Evolutionary conservation across 1,140 invertebrate species (phyloP), one percentile per base, ranked within the genome.

Genomic region (Dryas iulia): DNA sequence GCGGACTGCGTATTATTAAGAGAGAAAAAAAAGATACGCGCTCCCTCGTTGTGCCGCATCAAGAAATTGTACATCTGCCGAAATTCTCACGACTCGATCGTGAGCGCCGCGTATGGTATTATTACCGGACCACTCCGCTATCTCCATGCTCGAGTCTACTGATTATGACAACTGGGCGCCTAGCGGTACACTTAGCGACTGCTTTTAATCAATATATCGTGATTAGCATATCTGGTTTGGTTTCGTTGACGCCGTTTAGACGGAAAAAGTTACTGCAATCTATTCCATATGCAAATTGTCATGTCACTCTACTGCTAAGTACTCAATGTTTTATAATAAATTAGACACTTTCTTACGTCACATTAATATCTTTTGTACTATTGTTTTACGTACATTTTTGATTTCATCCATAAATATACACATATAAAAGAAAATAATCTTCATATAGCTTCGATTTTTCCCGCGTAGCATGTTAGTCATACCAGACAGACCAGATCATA

Each of bases 61-160:
- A 86, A 88, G 86, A 86, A 89, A 90, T 89, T 91, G 87, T 90
- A 90, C 89, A 91, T 91, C 89, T 91, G 89, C 89, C 87, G 82
- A 89, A 91, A 90, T 81, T 91, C 87, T 91, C 89, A 91, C 89
- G 87, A 10, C 7, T 18, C 35, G 83, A 76, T 84, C 76, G 71
- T 64, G 74, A 72, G 73, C 74, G 79, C 73, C 78, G 69, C 76
- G 81, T 79, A 83, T 83, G 82, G 82, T 89, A 89, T 91, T 91
- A 90, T 90, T 90, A 90, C 78, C 73, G 78, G 79, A 79, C n/a
- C n/a, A n/a, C 81, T 60, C 59, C 59, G 25, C 63, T 66, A 66
- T 73, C 70, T 73, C 77, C 60, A 18, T 47, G 67, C 68, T 75
- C 71, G 69, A 69, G 74, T 78, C 71, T 69, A 73, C 69, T 80